Evolutionary conservation across 1,140 invertebrate genomes (phyloP), one percentile per base, ranked within the genome.

Genomic region (Zeugodacus cucurbitae): DNA sequence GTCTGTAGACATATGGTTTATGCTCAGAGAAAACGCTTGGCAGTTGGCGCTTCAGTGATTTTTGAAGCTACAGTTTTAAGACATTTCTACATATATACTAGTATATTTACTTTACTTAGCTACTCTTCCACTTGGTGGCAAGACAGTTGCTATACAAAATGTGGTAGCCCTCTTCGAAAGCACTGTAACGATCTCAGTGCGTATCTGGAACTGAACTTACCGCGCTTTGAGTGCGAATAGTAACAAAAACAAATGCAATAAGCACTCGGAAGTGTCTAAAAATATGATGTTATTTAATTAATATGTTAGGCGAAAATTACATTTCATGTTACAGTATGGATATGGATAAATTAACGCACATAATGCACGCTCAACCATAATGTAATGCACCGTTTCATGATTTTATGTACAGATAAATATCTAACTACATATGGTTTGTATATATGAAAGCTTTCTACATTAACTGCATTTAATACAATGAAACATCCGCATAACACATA

Each of bases 11-110:
- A 48, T 82, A 82, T 82, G 74, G 74, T 48, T 82, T 54, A 48
- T 82, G 74, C 41, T 48, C 37, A 82, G 74, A 48, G 74, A 82
- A 82, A 48, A 82, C 32, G 34, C 64, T 67, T 5, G 11, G 58
- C 58, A 67, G 26, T 67, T 67, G 64, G 64, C 67, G 67, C 74
- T 82, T 82, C 41, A 82, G 74, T 82, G 74, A 82, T 82, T 82
- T 74, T 82, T 8, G 41, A 44, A 41, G 74, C 34, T 82, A 29
- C 8, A 82, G 26, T 48, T 48, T 82, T 82, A 48, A 67, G 22
- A 8, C 64, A 17, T 67, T 67, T 67, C 8, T 67, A 62, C 7
- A 11, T 54, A 20, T 4, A 54, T 54, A 54, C 11, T 17, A 17
- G 20, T 62, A 26, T 26, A 26, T 32, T 70, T 34, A 14, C 64